These are phyloP conservation scores for Channa striata DNA, from an alignment of 2,797 vertebrate genomes.

Conservation along the genomic window DNA sequence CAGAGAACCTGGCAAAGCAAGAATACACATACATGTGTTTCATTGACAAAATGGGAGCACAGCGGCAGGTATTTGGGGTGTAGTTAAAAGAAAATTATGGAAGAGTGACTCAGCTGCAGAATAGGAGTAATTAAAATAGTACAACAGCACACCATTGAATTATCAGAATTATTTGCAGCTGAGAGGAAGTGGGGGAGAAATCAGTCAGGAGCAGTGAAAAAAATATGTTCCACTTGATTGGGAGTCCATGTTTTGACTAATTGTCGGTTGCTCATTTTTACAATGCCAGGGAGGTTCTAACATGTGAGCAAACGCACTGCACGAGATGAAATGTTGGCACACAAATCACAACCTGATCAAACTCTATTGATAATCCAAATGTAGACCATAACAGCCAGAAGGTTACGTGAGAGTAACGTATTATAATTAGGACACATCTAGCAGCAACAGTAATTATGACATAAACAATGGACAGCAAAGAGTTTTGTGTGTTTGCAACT, in stretches of 20 bases:
- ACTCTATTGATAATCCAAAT: not conserved
- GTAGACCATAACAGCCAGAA: no score
- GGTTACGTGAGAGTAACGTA: no score
- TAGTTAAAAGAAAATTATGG: conserved; percentile 76
- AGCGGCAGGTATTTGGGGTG: conserved; percentile 71
- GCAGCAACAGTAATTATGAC: no score
- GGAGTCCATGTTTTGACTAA: conserved; percentile 74
- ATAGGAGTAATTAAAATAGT: conserved; percentile 78
- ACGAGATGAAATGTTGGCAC: conserved; percentile 6
- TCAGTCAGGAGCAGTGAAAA: conserved; percentile 73
- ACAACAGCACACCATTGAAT: conserved; percentile 73
- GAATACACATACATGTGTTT: conserved; percentile 74
- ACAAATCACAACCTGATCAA: conserved; percentile 2
- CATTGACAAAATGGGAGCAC: conserved; percentile 78
- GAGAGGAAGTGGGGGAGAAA: conserved; percentile 61
- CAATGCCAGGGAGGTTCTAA: conserved; percentile 57
- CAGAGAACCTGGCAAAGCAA: conserved; percentile 62
- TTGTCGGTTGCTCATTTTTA: conserved; percentile 69
- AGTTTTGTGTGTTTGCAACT: no score
- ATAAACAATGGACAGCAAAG: no score
- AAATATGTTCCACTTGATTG: conserved; percentile 78
- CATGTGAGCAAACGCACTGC: conserved; percentile 37
- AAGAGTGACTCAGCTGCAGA: conserved; percentile 73
- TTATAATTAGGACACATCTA: no score
- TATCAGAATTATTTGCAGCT: conserved; percentile 82